Evolutionary conservation across 1,140 invertebrate species (phyloP).

Genomic region (Rhysida immarginata): DNA sequence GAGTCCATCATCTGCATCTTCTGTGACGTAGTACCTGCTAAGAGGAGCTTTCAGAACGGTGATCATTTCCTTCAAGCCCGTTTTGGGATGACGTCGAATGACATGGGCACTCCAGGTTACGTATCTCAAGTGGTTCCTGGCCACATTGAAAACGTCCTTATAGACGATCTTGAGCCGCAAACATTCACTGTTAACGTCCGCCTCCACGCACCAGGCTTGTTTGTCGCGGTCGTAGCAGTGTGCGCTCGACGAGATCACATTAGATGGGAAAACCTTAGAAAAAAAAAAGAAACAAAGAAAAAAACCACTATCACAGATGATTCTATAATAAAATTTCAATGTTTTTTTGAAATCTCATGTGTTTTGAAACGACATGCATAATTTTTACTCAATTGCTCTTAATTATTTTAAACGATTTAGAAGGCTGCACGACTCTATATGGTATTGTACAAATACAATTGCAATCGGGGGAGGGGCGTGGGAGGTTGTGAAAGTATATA

Average conservation of each 20-base stretch:
- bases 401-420: too few relatives aligned
- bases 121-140: conserved; percentile 57
- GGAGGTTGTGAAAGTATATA: too few relatives aligned
- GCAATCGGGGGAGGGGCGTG: too few relatives aligned
- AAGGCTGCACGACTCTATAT: too few relatives aligned
- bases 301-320: too few relatives aligned
- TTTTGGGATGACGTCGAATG: conserved; percentile 27
- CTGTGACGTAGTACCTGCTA: conserved; percentile 69
- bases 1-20: conserved; percentile 61
- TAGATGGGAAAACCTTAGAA: conserved; percentile 4
- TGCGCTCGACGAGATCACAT: conserved; percentile 23
- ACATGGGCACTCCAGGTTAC: conserved; percentile 65
- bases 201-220: conserved; percentile 63
- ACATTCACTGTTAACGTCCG: conserved; percentile 61
- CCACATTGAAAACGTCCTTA: conserved; percentile 70
- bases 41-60: conserved; percentile 56
- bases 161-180: conserved; percentile 63
- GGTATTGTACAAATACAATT: too few relatives aligned
- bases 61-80: conserved; percentile 24
- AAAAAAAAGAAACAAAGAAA: background rate
- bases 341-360: too few relatives aligned
- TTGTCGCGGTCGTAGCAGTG: conserved; percentile 73
- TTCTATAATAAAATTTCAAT: too few relatives aligned
- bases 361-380: too few relatives aligned
- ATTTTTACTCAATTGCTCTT: too few relatives aligned